Percentiles rank a stretch among this genome's conserved stretches.
Evolutionary conservation across 2,113 vertebrate species (phyloP).

Genomic region (Lipophrys pholis): DNA sequence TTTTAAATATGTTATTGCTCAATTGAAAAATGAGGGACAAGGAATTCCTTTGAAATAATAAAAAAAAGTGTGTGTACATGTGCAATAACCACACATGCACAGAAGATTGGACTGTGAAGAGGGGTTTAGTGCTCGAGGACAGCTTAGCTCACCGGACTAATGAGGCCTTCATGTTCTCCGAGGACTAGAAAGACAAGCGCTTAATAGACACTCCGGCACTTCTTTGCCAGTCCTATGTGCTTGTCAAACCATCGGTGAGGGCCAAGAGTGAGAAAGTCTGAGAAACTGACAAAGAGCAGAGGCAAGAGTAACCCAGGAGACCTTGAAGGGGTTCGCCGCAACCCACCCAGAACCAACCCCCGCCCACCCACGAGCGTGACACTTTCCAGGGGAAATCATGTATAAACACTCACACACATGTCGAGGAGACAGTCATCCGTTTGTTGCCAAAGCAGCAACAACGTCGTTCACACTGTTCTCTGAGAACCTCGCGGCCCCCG

Average conservation of each 20-base stretch:
- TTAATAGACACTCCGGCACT: constrained; percentile 59
- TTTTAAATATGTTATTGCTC: constrained; percentile 5
- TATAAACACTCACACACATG: constrained; percentile 76
- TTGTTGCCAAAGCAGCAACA: constrained; percentile 66
- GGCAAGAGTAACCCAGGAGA: constrained; percentile 67
- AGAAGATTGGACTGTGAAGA: constrained; percentile 30
- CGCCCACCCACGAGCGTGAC: constrained; percentile 68
- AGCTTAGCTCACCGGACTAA: constrained; percentile 65
- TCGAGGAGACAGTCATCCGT: constrained; percentile 62
- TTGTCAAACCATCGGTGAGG: constrained; percentile 47
- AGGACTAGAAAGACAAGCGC: constrained; percentile 56
- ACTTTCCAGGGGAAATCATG: constrained; percentile 78
- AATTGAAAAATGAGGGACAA: constrained; percentile 5
- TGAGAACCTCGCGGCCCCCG: constrained; percentile 17
- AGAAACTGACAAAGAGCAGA: constrained; percentile 74
- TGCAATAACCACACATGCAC: constrained; percentile 17
- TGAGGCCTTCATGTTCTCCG: constrained; percentile 64
- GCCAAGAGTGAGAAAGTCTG: constrained; percentile 51
- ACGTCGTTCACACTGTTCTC: constrained; percentile 46
- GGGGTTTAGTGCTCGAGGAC: constrained; percentile 51
- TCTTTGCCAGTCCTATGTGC: constrained; percentile 45
- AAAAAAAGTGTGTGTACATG: not conserved
- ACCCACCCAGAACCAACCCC: constrained; percentile 73
- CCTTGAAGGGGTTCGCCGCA: constrained; percentile 70
- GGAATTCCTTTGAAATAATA: constrained; percentile 28